Percentiles rank a stretch among this genome's conserved stretches.
phyloP scores from a whole-genome alignment of 2,888 invertebrate species.

The Chrysolina americana region DNA sequence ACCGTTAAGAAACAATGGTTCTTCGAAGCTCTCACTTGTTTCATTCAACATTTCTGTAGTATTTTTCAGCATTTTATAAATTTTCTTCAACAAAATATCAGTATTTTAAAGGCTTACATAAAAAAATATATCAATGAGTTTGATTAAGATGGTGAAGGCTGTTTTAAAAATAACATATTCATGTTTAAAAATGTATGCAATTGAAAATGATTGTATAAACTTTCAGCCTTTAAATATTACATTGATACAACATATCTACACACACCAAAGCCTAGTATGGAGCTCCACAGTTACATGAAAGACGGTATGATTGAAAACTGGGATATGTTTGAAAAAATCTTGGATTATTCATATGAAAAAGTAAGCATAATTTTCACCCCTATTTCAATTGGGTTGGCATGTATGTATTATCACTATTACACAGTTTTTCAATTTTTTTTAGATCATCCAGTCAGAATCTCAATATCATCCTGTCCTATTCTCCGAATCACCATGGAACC shows the following conservation, averaged over 20 bases:
- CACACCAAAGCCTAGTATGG: slow-evolving; percentile 91
- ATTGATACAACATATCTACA: slow-evolving; percentile 95
- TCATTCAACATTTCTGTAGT: no score
- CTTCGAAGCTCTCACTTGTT: no score
- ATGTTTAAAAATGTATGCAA: no score
- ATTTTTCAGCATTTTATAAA: no score
- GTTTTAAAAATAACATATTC: no score
- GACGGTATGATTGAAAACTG: slow-evolving; percentile 99
- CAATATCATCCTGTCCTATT: slow-evolving; percentile 97
- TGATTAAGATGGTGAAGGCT: no score
- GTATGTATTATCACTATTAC: no score
- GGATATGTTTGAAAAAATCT: slow-evolving; percentile 97
- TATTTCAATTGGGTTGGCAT: no score
- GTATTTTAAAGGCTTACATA: no score
- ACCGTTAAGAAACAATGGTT: no score
- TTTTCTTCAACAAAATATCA: no score
- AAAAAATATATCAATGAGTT: no score
- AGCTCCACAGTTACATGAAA: slow-evolving; percentile 93
- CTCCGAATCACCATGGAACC: slow-evolving; percentile 98
- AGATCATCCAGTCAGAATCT: slow-evolving; percentile 93
- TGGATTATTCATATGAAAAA: slow-evolving; percentile 95
- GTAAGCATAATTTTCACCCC: slow-evolving; percentile 60
- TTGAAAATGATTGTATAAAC: slow-evolving; percentile 33
- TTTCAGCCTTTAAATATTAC: slow-evolving; percentile 78
- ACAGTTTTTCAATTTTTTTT: slow-evolving; percentile 41